phyloP scores from a whole-genome alignment of 1,140 invertebrate species.

The Drosophila mojavensis region DNA sequence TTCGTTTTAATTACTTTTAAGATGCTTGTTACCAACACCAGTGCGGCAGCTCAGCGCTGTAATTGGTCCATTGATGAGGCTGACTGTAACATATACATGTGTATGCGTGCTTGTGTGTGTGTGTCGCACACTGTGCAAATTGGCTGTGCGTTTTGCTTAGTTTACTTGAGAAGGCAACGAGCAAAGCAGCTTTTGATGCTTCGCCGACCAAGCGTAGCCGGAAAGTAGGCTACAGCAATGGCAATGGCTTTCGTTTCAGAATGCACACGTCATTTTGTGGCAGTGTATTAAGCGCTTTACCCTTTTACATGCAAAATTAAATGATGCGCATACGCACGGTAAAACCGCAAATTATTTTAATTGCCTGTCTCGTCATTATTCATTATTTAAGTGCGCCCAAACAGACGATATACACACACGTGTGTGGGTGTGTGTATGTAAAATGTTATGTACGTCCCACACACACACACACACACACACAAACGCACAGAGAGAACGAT shows the following conservation, averaged over 20 bases:
- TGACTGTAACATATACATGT: constrained; percentile 6
- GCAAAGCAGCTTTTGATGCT: constrained; percentile 34
- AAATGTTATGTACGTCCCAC: constrained; percentile 1
- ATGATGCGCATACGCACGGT: constrained; percentile 84
- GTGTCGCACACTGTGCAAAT: constrained; percentile 36
- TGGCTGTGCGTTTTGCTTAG: constrained; percentile 32
- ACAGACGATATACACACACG: constrained; percentile 53
- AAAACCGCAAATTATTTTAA: constrained; percentile 84
- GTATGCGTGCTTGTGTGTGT: constrained; percentile 6
- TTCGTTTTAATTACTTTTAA: constrained; percentile 83
- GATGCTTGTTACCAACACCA: constrained; percentile 76
- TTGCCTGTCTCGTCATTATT: constrained; percentile 84
- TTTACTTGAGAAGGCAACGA: constrained; percentile 25
- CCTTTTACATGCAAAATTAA: constrained; percentile 83
- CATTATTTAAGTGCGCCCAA: constrained; percentile 83
- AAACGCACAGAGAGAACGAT: constrained; percentile 10
- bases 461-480: constrained; percentile 1
- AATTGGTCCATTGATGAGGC: constrained; percentile 82
- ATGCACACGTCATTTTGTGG: constrained; percentile 32
- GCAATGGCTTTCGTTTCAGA: not conserved
- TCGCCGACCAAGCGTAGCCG: constrained; percentile 11
- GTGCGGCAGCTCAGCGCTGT: constrained; percentile 54
- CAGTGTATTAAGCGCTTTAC: constrained; percentile 80
- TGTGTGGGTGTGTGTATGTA: constrained; percentile 21
- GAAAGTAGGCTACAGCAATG: constrained; percentile 29